These are phyloP conservation scores for Illadopsis cleaveri DNA, from an alignment of 2,113 vertebrate genomes.

Conservation along the genomic window DNA sequence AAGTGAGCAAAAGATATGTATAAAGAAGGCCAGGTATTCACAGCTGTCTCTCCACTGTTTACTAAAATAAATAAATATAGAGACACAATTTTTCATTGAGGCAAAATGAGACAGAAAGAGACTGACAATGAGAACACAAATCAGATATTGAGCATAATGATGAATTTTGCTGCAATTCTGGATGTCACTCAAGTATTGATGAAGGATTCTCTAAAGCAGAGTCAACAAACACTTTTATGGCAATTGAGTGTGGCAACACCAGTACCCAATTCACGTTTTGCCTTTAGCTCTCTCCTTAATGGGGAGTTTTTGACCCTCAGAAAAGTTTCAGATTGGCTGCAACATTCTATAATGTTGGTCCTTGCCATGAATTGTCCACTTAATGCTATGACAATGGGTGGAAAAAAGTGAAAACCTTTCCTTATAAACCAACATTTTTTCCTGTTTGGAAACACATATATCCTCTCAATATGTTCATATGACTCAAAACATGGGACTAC, in stretches of 20 bases:
- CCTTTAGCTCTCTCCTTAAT: neutral
- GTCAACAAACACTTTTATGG: neutral
- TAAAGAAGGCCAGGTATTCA: neutral
- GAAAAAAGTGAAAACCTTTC: neutral
- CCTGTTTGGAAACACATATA: neutral
- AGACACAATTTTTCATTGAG: neutral
- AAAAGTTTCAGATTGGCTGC: neutral
- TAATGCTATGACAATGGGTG: neutral
- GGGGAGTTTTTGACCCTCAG: neutral
- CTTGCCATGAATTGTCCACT: neutral
- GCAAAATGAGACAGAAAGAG: neutral
- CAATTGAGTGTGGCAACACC: neutral
- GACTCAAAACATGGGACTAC: neutral
- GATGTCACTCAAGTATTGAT: neutral
- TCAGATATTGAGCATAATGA: neutral
- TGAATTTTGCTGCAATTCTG: neutral
- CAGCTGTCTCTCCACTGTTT: neutral
- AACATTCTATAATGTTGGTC: neutral
- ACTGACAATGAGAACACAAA: neutral
- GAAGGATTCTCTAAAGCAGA: neutral
- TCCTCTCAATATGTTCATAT: neutral
- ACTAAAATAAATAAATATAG: neutral
- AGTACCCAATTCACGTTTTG: neutral
- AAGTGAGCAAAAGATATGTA: neutral
- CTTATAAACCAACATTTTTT: neutral